These are phyloP conservation scores for Pseudomyrmex flavicornis DNA, from an alignment of 1,140 invertebrate species.

Conservation along the genomic window DNA sequence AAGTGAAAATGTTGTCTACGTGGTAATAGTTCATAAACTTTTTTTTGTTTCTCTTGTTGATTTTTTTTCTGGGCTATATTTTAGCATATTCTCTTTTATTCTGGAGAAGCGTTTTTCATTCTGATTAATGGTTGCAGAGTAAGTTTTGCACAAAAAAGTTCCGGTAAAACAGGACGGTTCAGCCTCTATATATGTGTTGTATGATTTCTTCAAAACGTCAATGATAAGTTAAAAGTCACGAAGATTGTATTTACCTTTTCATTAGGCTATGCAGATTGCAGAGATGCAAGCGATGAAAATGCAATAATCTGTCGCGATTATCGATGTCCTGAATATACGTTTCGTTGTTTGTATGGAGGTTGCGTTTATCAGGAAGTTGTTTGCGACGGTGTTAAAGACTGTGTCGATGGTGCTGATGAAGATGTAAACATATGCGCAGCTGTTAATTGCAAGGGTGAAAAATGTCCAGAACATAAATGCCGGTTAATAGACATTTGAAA, in stretches of 20 bases:
- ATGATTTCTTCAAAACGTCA: too few relatives aligned
- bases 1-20: too few relatives aligned
- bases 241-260: background rate
- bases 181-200: too few relatives aligned
- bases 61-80: too few relatives aligned
- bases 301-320: constrained; percentile 76
- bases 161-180: too few relatives aligned
- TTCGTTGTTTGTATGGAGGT: constrained; percentile 86
- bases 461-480: constrained; percentile 69
- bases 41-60: too few relatives aligned
- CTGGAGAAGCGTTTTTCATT: too few relatives aligned
- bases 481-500: constrained; percentile 50
- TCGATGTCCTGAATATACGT: constrained; percentile 81
- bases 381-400: constrained; percentile 89
- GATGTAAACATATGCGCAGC: constrained; percentile 61
- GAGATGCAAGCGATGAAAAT: constrained; percentile 88
- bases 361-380: constrained; percentile 88
- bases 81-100: too few relatives aligned
- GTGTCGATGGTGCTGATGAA: constrained; percentile 87
- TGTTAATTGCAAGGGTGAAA: constrained; percentile 63
- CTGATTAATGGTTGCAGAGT: too few relatives aligned
- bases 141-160: too few relatives aligned
- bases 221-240: too few relatives aligned
- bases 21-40: too few relatives aligned
- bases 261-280: constrained; percentile 89